A percentile compares a stretch with the other conserved stretches of the same genome.
Evolutionary conservation across 2,888 invertebrate species (phyloP).

Genomic region (Caenorhabditis afra): DNA sequence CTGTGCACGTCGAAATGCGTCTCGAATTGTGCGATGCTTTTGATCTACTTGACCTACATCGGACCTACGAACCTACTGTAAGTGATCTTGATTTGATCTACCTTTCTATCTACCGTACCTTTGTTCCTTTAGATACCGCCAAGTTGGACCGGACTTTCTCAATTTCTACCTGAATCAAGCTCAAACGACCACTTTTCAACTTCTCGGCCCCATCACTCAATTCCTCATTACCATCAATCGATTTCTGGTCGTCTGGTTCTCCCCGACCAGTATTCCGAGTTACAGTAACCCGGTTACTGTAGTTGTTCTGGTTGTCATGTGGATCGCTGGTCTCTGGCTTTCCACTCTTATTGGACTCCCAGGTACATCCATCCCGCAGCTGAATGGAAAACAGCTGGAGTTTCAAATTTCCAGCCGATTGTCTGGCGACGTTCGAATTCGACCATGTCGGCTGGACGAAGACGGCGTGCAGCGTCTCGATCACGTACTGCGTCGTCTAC

Average conservation of each 20-base stretch:
- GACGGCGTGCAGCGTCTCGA: slow-evolving; percentile 1
- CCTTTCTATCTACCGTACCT: background rate
- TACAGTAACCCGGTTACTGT: slow-evolving; percentile 20
- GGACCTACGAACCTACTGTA: background rate
- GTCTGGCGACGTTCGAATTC: background rate
- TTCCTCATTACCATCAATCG: background rate
- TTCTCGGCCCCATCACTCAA: background rate
- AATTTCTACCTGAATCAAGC: too few species aligned
- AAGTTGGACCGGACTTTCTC: background rate
- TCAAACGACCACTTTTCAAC: slow-evolving; percentile 10
- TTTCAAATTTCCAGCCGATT: slow-evolving; percentile 13
- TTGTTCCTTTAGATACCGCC: background rate
- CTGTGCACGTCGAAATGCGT: slow-evolving; percentile 10
- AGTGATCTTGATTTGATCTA: background rate
- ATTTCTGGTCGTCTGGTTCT: slow-evolving; percentile 19
- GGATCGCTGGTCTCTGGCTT: slow-evolving; percentile 2
- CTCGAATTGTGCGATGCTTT: background rate
- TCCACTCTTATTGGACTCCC: slow-evolving; percentile 24
- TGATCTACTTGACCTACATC: slow-evolving; percentile 3
- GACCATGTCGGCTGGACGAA: background rate
- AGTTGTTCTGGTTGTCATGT: slow-evolving; percentile 1
- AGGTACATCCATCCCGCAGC: too few species aligned
- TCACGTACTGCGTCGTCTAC: background rate
- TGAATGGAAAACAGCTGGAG: too few species aligned
- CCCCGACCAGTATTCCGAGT: background rate